Base-by-base conservation (phyloP, 2,888 invertebrate genomes). In the Smittia aterrima region DNA sequence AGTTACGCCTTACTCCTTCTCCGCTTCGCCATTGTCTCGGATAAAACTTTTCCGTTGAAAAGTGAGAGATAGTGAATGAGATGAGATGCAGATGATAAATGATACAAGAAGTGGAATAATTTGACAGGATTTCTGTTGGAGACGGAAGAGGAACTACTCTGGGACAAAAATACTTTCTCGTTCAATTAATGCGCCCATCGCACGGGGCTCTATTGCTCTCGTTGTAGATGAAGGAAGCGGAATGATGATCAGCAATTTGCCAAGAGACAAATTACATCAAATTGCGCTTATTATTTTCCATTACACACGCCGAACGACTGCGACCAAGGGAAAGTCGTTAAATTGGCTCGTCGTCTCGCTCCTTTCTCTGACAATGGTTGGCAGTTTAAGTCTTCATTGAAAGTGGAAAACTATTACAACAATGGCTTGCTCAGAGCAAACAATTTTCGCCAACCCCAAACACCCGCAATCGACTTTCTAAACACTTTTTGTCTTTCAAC, bases 221-320 rank as follows among this genome's bases (percentile, higher is more conserved):
- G 58, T 22, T 9, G 22, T 53, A 16, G 58, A 22, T 20, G 58
- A 58, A 58, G 22, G 22, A 22, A 58, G 58, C 16, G 22, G 38
- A 67, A 67, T 18, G 41, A 67, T 67, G 41, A 41, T 40, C 32
- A 68, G 72, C 32, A 71, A 71, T 54, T 71, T 71, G 70, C 72
- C 62, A 72, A 20, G 64, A 64, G 64, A 64, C 20, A 64, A 70
- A 67, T 67, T 67, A 67, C 40, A 67, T 67, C 13, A 41, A 72
- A 72, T 72, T 72, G 62, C 22, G 62, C 72, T 72, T 72, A 72
- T 72, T 72, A 72, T 66, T n/a, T 32, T 4, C 25, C 58, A 38
- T 66, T 64, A 64, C 27, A 64, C 25, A 25, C 6, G 2, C 6
- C 11, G 22, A 27, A 3, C 16, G 22, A 27, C 9, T 7, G 27